These are phyloP conservation scores for Albula goreensis DNA, from an alignment of 2,113 vertebrate species.

Conservation along the genomic window DNA sequence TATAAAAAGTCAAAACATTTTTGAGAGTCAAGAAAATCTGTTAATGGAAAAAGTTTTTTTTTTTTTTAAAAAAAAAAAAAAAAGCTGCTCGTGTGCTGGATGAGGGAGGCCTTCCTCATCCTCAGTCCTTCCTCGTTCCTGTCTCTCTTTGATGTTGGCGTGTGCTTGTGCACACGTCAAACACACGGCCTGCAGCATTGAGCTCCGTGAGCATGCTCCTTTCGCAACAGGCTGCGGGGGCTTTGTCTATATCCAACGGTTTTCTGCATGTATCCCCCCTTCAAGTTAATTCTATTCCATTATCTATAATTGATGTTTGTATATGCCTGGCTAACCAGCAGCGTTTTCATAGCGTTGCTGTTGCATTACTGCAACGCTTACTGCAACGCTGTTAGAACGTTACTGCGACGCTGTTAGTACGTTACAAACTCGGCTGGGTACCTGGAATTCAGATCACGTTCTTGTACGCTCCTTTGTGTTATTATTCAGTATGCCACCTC, in stretches of 20 bases:
- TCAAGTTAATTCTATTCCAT: background rate
- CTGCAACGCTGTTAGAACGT: background rate
- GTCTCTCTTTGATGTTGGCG: slow-evolving; percentile 19
- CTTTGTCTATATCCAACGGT: slow-evolving; percentile 1
- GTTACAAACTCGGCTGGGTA: background rate
- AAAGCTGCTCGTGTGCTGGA: slow-evolving; percentile 36
- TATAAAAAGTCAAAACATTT: slow-evolving; percentile 34
- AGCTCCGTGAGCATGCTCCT: slow-evolving; percentile 32
- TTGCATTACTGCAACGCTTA: background rate
- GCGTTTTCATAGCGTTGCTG: background rate
- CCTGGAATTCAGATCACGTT: background rate
- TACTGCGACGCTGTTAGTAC: background rate
- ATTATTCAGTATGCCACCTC: slow-evolving; percentile 5
- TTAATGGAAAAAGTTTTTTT: slow-evolving; percentile 12
- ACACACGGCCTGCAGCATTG: slow-evolving; percentile 29
- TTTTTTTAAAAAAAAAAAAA: background rate
- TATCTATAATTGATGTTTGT: too few species aligned
- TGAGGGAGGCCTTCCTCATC: slow-evolving; percentile 32
- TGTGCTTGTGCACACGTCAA: slow-evolving; percentile 24
- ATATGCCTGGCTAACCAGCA: background rate
- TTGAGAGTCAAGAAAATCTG: slow-evolving; percentile 23
- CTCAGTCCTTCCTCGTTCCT: slow-evolving; percentile 7
- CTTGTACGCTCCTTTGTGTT: background rate
- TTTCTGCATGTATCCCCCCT: slow-evolving; percentile 12
- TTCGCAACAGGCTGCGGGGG: background rate